Conservation (phyloP, 2,888 invertebrate species). For the Bembecia ichneumoniformis region DNA sequence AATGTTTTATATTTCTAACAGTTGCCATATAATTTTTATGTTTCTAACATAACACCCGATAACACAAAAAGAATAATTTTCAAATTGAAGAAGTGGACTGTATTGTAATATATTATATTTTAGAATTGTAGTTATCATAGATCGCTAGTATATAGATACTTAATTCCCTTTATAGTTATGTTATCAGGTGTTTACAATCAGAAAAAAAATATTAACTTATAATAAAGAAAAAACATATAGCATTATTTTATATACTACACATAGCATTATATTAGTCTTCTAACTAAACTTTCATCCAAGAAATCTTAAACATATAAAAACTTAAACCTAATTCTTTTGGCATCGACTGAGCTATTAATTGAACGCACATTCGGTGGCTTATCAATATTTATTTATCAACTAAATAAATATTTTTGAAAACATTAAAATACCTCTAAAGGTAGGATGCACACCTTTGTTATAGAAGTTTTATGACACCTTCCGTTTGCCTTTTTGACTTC, state of each 20-base stretch:
- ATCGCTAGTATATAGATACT: background rate
- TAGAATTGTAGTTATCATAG: background rate
- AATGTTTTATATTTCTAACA: too few species aligned
- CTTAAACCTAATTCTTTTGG: background rate
- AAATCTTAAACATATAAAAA: background rate
- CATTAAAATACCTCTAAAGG: background rate
- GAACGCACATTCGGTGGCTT: background rate
- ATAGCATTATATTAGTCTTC: background rate
- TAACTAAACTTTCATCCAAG: background rate
- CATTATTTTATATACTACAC: background rate
- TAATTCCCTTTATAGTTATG: background rate
- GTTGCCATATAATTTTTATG: background rate
- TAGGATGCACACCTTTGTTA: constrained; percentile 1
- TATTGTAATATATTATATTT: too few species aligned
- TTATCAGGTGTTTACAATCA: background rate
- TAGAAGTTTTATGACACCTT: background rate
- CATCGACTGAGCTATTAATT: background rate
- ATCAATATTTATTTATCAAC: background rate
- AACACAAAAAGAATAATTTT: background rate
- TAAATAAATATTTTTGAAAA: too few species aligned
- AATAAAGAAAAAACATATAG: background rate
- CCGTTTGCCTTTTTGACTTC: constrained; percentile 2
- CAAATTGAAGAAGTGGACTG: background rate
- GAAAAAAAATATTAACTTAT: too few species aligned
- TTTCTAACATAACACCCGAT: background rate